Conservation (phyloP, 2,113 vertebrate species). For the Pseudorectes ferrugineus region DNA sequence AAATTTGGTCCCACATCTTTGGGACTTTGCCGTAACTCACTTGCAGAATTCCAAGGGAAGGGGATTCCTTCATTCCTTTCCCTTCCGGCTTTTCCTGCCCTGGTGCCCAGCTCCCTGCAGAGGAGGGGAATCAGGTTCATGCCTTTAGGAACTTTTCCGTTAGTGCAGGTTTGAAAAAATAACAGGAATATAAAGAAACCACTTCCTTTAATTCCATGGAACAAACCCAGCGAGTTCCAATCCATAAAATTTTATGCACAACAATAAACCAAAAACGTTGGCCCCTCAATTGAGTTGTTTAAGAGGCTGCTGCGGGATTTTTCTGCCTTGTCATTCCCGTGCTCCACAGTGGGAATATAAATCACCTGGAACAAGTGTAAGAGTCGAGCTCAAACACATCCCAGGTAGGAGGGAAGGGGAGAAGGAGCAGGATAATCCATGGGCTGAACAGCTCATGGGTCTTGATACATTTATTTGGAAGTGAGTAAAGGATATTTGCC, state of each 20-base stretch:
- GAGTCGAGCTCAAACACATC: rapidly evolving
- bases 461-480: not conserved
- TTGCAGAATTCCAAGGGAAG: not conserved
- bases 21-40: not conserved
- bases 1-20: not conserved
- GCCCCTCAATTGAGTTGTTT: not conserved
- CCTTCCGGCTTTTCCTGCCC: not conserved
- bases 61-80: not conserved
- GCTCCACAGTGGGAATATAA: not conserved
- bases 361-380: not conserved
- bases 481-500: not conserved
- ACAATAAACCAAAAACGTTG: not conserved
- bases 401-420: not conserved
- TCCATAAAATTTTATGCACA: constrained; percentile 39
- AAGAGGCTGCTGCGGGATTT: not conserved
- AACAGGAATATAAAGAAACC: not conserved
- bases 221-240: constrained; percentile 18
- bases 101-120: not conserved
- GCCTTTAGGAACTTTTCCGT: not conserved
- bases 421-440: not conserved
- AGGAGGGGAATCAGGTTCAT: rapidly evolving
- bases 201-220: not conserved
- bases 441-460: not conserved
- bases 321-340: not conserved
- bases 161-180: not conserved